Base-by-base conservation (phyloP, 1,140 invertebrate species). In the Aethina tumida region DNA sequence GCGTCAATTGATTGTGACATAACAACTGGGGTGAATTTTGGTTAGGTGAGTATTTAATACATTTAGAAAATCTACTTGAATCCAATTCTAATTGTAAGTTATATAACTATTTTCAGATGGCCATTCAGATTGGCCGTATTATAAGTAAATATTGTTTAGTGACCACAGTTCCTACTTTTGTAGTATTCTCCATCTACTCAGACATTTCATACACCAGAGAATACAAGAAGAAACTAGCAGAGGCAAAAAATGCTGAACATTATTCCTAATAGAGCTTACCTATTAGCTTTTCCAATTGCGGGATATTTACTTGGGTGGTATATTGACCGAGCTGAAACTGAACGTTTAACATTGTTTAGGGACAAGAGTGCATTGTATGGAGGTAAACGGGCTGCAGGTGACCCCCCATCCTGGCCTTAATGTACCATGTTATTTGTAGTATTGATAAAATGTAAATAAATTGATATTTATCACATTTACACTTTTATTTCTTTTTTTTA, bases 351-450 rank as follows among this genome's bases (percentile, higher is more conserved):
- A 1, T 59, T 59, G 19, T 88, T 79, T 57, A 69, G 84, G 41
- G 84, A 88, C 52, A 86, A 82, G 58, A 84, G 80, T 53, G 71
- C 72, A 15, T 59, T 88, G 4, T 89, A 76, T 60, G 81, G 79
- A 9, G 68, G 75, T 39, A 61, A 59, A 29, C 60, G 75, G 0
- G 71, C 71, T 47, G 71, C 74, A 44, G 79, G 75, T 6, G 74
- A 80, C 49, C 53, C 61, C 43, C 83, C 83, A 38, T 74, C 79
- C 20, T 87, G 83, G 84, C 75, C 73, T 34, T 73, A 45, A 68
- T 31, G 16, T 34, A 29, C 17, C 24, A 24, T 21, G 25, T 49
- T 51, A 45, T 51, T 44, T 55, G 49, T 56, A 55, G 49, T 45
- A 42, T 26, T 30, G 41, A 45, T 44, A 27, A 26, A 35, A 42